These are phyloP conservation scores for Sycophaga agraensis DNA, from an alignment of 1,140 invertebrate species.

Conservation along the genomic window DNA sequence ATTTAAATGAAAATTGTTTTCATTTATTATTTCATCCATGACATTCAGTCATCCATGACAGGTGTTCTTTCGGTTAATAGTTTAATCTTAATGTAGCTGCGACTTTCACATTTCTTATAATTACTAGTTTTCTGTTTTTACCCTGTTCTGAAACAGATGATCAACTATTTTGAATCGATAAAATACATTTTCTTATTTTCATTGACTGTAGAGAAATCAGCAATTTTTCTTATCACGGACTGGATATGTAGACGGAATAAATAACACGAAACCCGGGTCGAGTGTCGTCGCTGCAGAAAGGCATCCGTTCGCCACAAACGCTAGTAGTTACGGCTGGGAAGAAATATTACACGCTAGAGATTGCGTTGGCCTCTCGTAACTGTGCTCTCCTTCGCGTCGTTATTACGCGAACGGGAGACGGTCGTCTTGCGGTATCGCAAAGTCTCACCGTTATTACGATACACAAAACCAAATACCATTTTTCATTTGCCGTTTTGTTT, in stretches of 20 bases:
- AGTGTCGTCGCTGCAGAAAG: constrained; percentile 5
- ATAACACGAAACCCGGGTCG: not conserved
- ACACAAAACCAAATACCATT: constrained; percentile 11
- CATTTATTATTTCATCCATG: too few relatives aligned
- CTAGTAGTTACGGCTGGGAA: constrained; percentile 16
- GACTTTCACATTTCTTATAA: too few relatives aligned
- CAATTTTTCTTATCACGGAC: not conserved
- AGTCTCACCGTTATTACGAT: constrained; percentile 25
- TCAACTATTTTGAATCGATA: not conserved
- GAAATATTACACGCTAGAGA: constrained; percentile 21
- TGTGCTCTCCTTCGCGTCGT: constrained; percentile 25
- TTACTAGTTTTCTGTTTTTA: too few relatives aligned
- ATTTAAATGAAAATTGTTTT: too few relatives aligned
- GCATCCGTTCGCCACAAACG: constrained; percentile 7
- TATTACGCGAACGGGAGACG: constrained; percentile 25
- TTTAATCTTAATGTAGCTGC: too few relatives aligned
- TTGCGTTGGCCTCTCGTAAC: constrained; percentile 25
- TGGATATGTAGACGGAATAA: not conserved
- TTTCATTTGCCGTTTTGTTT: constrained; percentile 4
- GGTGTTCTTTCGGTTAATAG: too few relatives aligned
- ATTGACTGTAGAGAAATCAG: not conserved
- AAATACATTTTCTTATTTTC: too few relatives aligned
- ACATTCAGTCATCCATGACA: too few relatives aligned
- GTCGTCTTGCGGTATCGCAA: constrained; percentile 7
- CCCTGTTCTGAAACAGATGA: not conserved